Percentiles rank a stretch among this genome's conserved stretches.
phyloP scores from a whole-genome alignment of 2,888 invertebrate species.

The Osmoderma eremita region DNA sequence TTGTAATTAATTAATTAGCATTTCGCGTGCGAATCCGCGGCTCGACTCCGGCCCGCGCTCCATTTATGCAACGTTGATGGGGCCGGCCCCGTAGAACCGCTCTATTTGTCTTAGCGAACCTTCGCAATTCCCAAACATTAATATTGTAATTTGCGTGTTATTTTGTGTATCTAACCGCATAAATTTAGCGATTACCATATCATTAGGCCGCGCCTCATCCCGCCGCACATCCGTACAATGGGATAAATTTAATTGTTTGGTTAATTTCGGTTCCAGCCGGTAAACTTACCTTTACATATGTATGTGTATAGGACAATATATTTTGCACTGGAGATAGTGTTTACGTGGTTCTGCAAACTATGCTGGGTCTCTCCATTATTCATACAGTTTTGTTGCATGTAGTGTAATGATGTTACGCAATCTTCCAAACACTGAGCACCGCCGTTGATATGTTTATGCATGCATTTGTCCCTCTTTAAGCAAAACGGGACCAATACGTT shows the following conservation, averaged over 20 bases:
- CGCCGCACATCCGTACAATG: slow-evolving; percentile 16
- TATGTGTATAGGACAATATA: background rate
- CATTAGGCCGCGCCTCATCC: slow-evolving; percentile 27
- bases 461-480: too few species aligned
- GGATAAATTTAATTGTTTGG: slow-evolving; percentile 33
- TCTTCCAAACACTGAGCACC: too few species aligned
- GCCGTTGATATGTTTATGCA: too few species aligned
- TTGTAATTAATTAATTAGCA: slow-evolving; percentile 35
- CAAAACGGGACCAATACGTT: too few species aligned
- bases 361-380: background rate
- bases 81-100: slow-evolving; percentile 1
- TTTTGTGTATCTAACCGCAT: slow-evolving; percentile 36
- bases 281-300: background rate
- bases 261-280: slow-evolving; percentile 15
- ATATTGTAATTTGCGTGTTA: slow-evolving; percentile 33
- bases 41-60: slow-evolving; percentile 1
- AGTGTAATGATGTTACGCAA: too few species aligned
- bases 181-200: slow-evolving; percentile 37
- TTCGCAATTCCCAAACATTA: slow-evolving; percentile 31
- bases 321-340: slow-evolving; percentile 9
- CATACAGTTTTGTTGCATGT: background rate
- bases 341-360: slow-evolving; percentile 4
- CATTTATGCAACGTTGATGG: slow-evolving; percentile 26
- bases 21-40: slow-evolving; percentile 28
- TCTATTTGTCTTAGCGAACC: slow-evolving; percentile 32